phyloP scores from a whole-genome alignment of 2,113 vertebrate genomes.

The Callionymus lyra region DNA sequence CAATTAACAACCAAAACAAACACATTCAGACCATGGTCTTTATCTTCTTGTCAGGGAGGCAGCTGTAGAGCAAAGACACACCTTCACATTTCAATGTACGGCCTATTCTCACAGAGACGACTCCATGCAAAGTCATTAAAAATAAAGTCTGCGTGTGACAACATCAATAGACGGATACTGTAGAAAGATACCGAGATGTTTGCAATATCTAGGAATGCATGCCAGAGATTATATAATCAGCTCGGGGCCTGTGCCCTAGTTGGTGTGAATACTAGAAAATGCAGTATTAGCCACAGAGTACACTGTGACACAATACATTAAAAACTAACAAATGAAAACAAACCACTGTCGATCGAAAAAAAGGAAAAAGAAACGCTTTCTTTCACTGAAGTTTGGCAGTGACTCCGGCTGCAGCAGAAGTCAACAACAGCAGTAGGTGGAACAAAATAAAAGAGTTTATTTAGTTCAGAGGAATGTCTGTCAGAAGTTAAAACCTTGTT shows the following conservation, averaged over 20 bases:
- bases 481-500: too few species aligned
- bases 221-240: constrained; percentile 42
- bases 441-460: too few species aligned
- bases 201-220: constrained; percentile 32
- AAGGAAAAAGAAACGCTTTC: constrained; percentile 8
- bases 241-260: constrained; percentile 35
- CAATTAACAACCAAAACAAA: constrained; percentile 53
- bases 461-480: too few species aligned
- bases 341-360: constrained; percentile 1
- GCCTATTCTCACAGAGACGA: too few species aligned
- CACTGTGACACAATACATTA: constrained; percentile 16
- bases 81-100: constrained; percentile 1
- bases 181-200: constrained; percentile 15
- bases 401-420: background rate
- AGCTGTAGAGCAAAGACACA: background rate
- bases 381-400: constrained; percentile 7
- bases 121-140: too few species aligned
- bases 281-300: constrained; percentile 27
- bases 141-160: too few species aligned
- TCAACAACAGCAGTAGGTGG: background rate
- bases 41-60: constrained; percentile 18
- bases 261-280: constrained; percentile 37
- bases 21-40: constrained; percentile 23
- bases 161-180: too few species aligned
- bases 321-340: constrained; percentile 14